These are phyloP conservation scores for Cremastobaeus sp. DNA, from an alignment of 2,888 invertebrate species.

Conservation along the genomic window DNA sequence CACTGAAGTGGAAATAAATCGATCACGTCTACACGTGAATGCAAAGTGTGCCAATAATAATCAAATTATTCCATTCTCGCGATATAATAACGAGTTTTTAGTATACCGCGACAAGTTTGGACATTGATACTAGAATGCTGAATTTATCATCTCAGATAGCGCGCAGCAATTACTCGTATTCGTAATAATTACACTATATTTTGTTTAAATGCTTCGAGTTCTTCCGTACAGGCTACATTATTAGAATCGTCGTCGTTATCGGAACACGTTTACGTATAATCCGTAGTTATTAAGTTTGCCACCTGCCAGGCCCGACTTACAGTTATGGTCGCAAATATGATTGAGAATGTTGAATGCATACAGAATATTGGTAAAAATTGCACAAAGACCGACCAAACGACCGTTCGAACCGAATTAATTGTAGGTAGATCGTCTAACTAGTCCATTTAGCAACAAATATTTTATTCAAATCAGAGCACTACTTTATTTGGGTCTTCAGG, in stretches of 20 bases:
- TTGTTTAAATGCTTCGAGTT: constrained; percentile 54
- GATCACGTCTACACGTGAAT: constrained; percentile 29
- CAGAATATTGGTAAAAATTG: no score
- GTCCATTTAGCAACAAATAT: constrained; percentile 28
- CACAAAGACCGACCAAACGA: no score
- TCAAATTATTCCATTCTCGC: constrained; percentile 20
- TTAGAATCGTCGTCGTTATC: constrained; percentile 42
- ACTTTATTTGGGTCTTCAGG: constrained; percentile 93
- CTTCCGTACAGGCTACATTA: constrained; percentile 38
- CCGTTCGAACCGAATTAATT: constrained; percentile 16
- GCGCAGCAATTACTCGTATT: constrained; percentile 33
- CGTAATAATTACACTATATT: constrained; percentile 60
- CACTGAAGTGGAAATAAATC: constrained; percentile 17
- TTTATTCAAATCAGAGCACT: constrained; percentile 67
- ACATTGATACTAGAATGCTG: constrained; percentile 41
- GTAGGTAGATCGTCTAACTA: constrained; percentile 34
- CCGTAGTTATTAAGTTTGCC: constrained; percentile 18
- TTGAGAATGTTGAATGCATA: constrained; percentile 3
- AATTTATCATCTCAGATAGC: constrained; percentile 26
- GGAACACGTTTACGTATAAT: constrained; percentile 21
- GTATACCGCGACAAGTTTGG: constrained; percentile 36
- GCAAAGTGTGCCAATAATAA: constrained; percentile 29
- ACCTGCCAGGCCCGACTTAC: not conserved
- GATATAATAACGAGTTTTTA: constrained; percentile 43
- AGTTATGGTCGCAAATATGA: not conserved